Base-by-base conservation (phyloP, 2,113 vertebrate genomes). In the Neogale vison region DNA sequence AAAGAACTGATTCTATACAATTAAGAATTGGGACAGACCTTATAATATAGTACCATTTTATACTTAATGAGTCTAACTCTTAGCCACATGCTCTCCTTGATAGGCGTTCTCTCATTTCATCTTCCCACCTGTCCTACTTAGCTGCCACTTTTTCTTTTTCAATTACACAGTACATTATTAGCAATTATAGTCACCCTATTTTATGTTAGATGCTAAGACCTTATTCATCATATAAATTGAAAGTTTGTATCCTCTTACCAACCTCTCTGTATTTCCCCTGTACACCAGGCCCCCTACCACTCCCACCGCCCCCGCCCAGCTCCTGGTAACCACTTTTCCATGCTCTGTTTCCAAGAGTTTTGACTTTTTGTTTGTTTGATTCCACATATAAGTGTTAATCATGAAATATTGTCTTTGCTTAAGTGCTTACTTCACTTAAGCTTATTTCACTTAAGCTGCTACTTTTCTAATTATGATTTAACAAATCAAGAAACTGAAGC, bases 401-500 rank as follows among this genome's bases (percentile, higher is more conserved):
- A 18, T 31, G 21, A 17, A 74, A 77, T 74, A 45, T 31, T 74
- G 29, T 87, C 77, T 88, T 96, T 81, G 52, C 61, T 89, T 74
- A 18, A n/a, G n/a, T n/a, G 42, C 42, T 42, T 42, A 42, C 6
- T 42, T 42, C 42, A 4, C 6, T 42, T 42, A 42, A 42, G 12
- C 36, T 82, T 45, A 81, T 61, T 81, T 92, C 65, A 65, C 18
- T 47, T 76, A 82, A 87, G 34, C 8, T 63, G 24, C 24, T 65
- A n/a, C 45, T 95, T 74, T 88, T 83, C 50, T 42, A 61, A 87
- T 80, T 57, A 21, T 15, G 1, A 55, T 29, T 91, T 93, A 92
- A 87, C 86, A 95, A 61, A 84, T 71, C 39, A 88, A 90, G 36
- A 96, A 96, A 77, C 31, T 36, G n/a, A 93, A 26, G 31, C 59